A percentile compares a stretch with the other conserved stretches of the same genome.
These are phyloP conservation scores for Drosophila murphyi DNA, from an alignment of 1,140 invertebrate species.

Conservation along the genomic window DNA sequence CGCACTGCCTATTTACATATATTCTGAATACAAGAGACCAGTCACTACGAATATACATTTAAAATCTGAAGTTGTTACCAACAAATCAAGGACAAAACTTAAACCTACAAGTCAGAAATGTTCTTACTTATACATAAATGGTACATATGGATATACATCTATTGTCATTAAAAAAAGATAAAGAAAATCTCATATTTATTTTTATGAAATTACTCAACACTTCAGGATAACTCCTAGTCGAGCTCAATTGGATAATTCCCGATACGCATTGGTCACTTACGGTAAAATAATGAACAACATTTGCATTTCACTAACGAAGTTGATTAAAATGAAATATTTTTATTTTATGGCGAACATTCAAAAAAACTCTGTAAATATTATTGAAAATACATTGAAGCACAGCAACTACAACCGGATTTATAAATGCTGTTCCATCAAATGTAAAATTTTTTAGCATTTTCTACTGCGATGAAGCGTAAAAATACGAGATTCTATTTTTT, in stretches of 20 bases:
- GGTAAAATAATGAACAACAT: neutral
- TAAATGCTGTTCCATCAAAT: neutral
- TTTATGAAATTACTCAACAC: too few relatives aligned
- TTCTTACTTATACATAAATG: neutral
- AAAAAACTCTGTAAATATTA: neutral
- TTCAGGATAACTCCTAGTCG: too few relatives aligned
- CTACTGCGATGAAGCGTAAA: slow-evolving; percentile 77
- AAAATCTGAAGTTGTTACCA: too few relatives aligned
- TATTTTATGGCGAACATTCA: neutral
- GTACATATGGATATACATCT: too few relatives aligned
- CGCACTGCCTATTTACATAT: neutral
- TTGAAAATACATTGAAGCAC: neutral
- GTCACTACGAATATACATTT: too few relatives aligned
- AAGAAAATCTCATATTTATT: too few relatives aligned
- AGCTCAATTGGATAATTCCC: too few relatives aligned
- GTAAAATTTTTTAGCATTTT: slow-evolving; percentile 54
- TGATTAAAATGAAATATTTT: neutral
- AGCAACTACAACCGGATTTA: slow-evolving; percentile 11
- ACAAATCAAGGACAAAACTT: too few relatives aligned
- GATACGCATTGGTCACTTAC: too few relatives aligned
- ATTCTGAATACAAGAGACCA: too few relatives aligned
- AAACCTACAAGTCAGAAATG: neutral
- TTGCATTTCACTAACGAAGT: neutral
- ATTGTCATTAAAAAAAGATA: too few relatives aligned
- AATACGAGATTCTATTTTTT: slow-evolving; percentile 63